Evolutionary conservation across 2,888 invertebrate species (phyloP), one percentile per base, ranked within the genome.

Genomic region (Euphydryas editha): DNA sequence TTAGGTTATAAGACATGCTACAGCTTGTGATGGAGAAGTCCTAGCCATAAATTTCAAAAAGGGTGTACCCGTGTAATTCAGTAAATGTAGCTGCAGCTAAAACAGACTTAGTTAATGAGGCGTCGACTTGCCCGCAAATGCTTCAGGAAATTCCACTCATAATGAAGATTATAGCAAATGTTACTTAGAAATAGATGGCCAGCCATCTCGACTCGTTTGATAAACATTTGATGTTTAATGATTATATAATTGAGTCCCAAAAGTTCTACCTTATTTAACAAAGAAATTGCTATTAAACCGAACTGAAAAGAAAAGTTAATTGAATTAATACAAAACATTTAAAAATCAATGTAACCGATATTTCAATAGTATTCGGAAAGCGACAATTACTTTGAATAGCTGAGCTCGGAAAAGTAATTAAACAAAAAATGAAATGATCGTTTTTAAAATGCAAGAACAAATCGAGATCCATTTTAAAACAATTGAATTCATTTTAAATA

Each of bases 71-170:
- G n/a, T n/a, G n/a, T 30, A 51, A 44, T 30, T 58, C 30, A 39
- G 49, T 20, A 56, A 62, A 17, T 24, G 21, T 59, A 57, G 61
- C 60, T 24, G 21, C 56, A 57, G 61, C 60, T 46, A 39, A 18
- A 39, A 51, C 60, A 64, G 58, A 68, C 69, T 75, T 67, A 73
- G 59, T 74, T 71, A 71, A 71, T 69, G 68, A 63, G 64, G 63
- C 63, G 68, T 20, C 61, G 69, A 65, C 59, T 65, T 59, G 65
- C 55, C 67, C 65, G 68, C 70, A 62, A 68, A 71, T 49, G 69
- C 59, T 62, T 63, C 70, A 62, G 66, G 47, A 62, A 54, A 65
- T 60, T 44, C 64, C 64, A 61, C 46, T 61, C 65, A 58, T 65
- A 67, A 67, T 30, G 59, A 67, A 69, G 63, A 64, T 61, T 64